These are phyloP conservation scores for Idaea biselata DNA, from an alignment of 2,888 invertebrate species.

Conservation along the genomic window DNA sequence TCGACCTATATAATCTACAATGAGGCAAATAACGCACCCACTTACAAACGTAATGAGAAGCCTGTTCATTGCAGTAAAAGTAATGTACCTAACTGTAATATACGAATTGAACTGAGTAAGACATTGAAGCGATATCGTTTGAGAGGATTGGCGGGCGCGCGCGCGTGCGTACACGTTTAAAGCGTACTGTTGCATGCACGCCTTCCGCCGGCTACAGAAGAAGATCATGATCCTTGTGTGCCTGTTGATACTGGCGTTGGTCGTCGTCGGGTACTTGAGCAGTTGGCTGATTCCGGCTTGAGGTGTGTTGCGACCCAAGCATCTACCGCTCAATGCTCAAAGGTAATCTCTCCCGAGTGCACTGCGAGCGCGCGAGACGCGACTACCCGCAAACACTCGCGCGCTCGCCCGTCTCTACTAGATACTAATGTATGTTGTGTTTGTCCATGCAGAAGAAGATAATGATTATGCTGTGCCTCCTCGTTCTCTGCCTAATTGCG, in stretches of 20 bases:
- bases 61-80: slow-evolving; percentile 23
- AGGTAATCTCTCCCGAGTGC: slow-evolving; percentile 55
- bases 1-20: slow-evolving; percentile 31
- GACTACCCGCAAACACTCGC: slow-evolving; percentile 24
- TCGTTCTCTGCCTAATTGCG: slow-evolving; percentile 87
- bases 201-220: slow-evolving; percentile 84
- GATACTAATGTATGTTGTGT: slow-evolving; percentile 72
- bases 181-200: slow-evolving; percentile 75
- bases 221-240: slow-evolving; percentile 96
- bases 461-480: slow-evolving; percentile 94
- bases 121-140: slow-evolving; percentile 37
- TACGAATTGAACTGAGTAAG: slow-evolving; percentile 26
- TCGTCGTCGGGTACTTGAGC: slow-evolving; percentile 86
- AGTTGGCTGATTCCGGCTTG: slow-evolving; percentile 68
- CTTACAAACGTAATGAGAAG: slow-evolving; percentile 27
- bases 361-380: slow-evolving; percentile 45
- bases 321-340: slow-evolving; percentile 60
- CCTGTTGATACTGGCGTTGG: slow-evolving; percentile 90
- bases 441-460: slow-evolving; percentile 93
- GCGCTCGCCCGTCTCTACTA: slow-evolving; percentile 55
- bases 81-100: slow-evolving; percentile 9
- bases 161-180: slow-evolving; percentile 52
- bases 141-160: slow-evolving; percentile 32
- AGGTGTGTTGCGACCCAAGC: slow-evolving; percentile 61
- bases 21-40: slow-evolving; percentile 76